Conservation (phyloP, 2,797 vertebrate species). For the Hemitrygon akajei region DNA sequence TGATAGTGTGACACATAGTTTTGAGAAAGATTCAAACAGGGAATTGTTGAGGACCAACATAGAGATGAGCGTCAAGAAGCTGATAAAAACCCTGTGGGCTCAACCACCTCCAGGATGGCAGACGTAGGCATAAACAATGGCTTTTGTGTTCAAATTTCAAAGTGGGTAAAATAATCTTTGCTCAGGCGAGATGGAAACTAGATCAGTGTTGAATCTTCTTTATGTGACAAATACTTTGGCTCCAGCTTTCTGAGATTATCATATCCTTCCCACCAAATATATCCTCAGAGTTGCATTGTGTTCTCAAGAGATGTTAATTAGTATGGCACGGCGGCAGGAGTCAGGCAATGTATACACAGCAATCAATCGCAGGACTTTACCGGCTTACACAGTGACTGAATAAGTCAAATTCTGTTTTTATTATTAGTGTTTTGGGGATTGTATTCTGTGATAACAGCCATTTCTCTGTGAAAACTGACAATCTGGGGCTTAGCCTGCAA, state of each 20-base stretch:
- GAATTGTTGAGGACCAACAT: background rate
- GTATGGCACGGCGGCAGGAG: background rate
- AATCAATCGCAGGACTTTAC: background rate
- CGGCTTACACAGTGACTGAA: background rate
- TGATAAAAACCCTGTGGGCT: background rate
- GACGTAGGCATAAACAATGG: background rate
- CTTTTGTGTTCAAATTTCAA: background rate
- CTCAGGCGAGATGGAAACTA: background rate
- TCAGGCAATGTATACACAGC: background rate
- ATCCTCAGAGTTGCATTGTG: background rate
- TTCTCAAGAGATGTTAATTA: slow-evolving; percentile 18
- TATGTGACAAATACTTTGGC: background rate
- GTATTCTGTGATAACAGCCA: background rate
- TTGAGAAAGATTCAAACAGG: background rate
- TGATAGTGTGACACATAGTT: background rate
- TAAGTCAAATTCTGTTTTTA: background rate
- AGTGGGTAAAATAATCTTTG: background rate
- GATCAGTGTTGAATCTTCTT: slow-evolving; percentile 24
- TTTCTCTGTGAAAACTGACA: slow-evolving; percentile 17
- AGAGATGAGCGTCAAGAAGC: background rate
- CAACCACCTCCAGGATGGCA: background rate
- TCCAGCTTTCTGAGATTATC: background rate
- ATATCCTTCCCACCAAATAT: slow-evolving; percentile 6
- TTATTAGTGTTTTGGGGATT: background rate
- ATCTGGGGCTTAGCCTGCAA: background rate